Evolutionary conservation across 2,113 vertebrate species (phyloP).

Genomic region (Psettodes erumei): DNA sequence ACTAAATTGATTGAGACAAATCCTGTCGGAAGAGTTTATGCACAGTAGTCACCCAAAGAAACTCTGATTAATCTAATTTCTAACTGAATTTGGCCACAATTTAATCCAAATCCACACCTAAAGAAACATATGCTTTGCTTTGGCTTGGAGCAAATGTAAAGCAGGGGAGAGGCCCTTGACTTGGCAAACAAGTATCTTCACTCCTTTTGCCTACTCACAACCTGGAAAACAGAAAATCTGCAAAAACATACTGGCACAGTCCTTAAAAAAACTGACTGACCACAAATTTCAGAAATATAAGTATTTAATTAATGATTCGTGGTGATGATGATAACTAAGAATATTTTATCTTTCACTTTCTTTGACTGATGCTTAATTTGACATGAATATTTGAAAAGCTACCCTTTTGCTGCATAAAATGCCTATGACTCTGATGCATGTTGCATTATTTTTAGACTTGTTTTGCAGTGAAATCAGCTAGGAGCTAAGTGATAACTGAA

Average conservation of each 20-base stretch:
- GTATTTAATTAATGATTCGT: neutral
- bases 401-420: too few species aligned
- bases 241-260: neutral
- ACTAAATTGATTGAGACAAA: slow-evolving; percentile 45
- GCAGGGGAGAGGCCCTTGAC: neutral
- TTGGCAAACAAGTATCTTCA: neutral
- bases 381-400: neutral
- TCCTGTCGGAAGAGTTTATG: slow-evolving; percentile 13
- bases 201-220: neutral
- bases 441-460: too few species aligned
- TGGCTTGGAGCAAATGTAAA: slow-evolving; percentile 1
- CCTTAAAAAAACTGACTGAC: neutral
- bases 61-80: neutral
- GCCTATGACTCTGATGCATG: too few species aligned
- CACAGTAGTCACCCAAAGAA: neutral
- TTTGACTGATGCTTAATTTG: neutral
- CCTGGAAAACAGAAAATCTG: slow-evolving; percentile 1
- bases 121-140: slow-evolving; percentile 17
- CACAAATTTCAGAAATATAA: neutral
- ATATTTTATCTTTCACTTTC: neutral
- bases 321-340: too few species aligned
- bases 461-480: too few species aligned
- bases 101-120: slow-evolving; percentile 14
- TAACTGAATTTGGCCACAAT: slow-evolving; percentile 13
- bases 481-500: too few species aligned